Evolutionary conservation across 2,888 invertebrate genomes (phyloP).

Genomic region (Acronicta leporina): DNA sequence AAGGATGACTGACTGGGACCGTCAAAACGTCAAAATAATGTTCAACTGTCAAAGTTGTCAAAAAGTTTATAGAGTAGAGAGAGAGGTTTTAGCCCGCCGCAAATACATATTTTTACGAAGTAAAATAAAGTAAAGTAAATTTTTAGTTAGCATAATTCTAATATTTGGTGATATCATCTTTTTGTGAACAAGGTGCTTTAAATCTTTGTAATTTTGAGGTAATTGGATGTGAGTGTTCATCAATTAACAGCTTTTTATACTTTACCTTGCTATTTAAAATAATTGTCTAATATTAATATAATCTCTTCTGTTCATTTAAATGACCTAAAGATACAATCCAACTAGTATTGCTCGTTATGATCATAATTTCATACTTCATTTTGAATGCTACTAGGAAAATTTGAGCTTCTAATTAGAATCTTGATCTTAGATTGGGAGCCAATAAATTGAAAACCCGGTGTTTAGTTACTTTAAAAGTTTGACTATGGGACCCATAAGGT

Average conservation of each 20-base stretch:
- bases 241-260: constrained; percentile 10
- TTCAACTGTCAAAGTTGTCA: constrained; percentile 44
- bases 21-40: constrained; percentile 25
- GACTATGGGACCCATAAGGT: no score
- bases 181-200: constrained; percentile 9
- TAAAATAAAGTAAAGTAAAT: constrained; percentile 19
- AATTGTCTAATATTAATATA: constrained; percentile 13
- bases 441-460: no score
- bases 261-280: constrained; percentile 7
- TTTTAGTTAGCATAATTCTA: constrained; percentile 6
- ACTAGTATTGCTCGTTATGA: neutral
- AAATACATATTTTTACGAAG: constrained; percentile 41
- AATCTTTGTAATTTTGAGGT: constrained; percentile 21
- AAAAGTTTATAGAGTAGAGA: constrained; percentile 46
- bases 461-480: no score
- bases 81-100: constrained; percentile 45
- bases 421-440: neutral
- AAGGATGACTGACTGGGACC: no score
- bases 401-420: neutral
- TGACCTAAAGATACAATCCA: constrained; percentile 3
- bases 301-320: constrained; percentile 7
- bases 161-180: constrained; percentile 7
- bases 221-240: constrained; percentile 43
- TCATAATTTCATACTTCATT: neutral
- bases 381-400: neutral